Conservation (phyloP, 2,797 vertebrate genomes). For the Tokudaia muenninki region DNA sequence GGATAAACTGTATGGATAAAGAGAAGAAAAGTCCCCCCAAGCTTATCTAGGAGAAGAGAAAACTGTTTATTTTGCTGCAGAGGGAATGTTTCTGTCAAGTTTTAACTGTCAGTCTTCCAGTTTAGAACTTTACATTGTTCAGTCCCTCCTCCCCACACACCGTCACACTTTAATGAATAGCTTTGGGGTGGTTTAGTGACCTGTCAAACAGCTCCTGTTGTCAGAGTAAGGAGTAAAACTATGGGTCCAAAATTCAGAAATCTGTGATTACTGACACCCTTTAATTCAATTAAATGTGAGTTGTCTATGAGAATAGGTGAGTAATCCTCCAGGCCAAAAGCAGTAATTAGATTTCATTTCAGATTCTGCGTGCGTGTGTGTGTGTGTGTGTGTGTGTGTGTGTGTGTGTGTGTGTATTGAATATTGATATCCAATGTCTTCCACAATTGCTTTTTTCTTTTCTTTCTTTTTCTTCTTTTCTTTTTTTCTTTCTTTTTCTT, state of each 20-base stretch:
- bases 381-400: too few species aligned
- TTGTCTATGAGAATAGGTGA: neutral
- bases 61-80: conserved; percentile 86
- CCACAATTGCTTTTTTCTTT: too few species aligned
- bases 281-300: neutral
- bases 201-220: neutral
- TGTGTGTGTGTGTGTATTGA: too few species aligned
- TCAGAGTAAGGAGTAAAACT: neutral
- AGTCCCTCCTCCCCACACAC: neutral
- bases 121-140: conserved; percentile 70
- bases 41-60: conserved; percentile 85
- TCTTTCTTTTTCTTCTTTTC: neutral
- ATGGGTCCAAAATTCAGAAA: neutral
- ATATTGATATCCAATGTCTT: too few species aligned
- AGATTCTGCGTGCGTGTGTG: neutral
- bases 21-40: conserved; percentile 83
- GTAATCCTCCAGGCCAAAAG: neutral
- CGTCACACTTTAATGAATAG: conserved; percentile 78
- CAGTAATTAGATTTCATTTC: conserved; percentile 21
- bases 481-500: neutral
- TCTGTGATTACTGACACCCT: neutral
- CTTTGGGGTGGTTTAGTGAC: neutral
- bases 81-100: conserved; percentile 85
- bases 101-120: conserved; percentile 80
- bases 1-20: conserved; percentile 86